phyloP scores from a whole-genome alignment of 2,113 vertebrate species.

The Andinoacara biseriatus region DNA sequence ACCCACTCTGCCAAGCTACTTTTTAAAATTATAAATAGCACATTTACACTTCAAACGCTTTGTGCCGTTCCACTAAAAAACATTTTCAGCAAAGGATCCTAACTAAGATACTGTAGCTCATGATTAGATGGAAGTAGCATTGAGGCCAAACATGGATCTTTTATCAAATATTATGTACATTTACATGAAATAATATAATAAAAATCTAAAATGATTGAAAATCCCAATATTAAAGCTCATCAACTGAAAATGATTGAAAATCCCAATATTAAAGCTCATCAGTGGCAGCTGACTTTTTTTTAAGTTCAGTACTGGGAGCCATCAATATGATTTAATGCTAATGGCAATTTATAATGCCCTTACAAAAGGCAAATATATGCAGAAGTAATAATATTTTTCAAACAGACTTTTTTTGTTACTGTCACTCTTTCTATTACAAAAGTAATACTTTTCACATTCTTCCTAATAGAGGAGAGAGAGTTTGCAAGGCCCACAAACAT shows the following conservation, averaged over 20 bases:
- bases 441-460: not conserved
- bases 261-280: constrained; percentile 7
- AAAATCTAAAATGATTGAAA: constrained; percentile 1
- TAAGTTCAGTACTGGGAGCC: not conserved
- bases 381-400: not conserved
- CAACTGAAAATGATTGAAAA: constrained; percentile 10
- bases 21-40: not conserved
- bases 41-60: not conserved
- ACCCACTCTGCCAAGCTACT: not conserved
- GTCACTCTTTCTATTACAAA: not conserved
- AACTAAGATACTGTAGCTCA: not conserved
- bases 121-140: not conserved
- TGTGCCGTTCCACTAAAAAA: not conserved
- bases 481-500: not conserved
- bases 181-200: not conserved
- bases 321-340: constrained; percentile 7
- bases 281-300: not conserved
- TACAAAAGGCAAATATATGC: not conserved
- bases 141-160: not conserved
- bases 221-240: constrained; percentile 4
- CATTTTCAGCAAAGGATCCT: not conserved
- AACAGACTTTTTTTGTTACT: not conserved
- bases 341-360: not conserved
- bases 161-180: not conserved
- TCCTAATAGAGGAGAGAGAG: not conserved